Evolutionary conservation across 1,140 invertebrate genomes (phyloP), one percentile per base, ranked within the genome.

Genomic region (Venturia canescens): DNA sequence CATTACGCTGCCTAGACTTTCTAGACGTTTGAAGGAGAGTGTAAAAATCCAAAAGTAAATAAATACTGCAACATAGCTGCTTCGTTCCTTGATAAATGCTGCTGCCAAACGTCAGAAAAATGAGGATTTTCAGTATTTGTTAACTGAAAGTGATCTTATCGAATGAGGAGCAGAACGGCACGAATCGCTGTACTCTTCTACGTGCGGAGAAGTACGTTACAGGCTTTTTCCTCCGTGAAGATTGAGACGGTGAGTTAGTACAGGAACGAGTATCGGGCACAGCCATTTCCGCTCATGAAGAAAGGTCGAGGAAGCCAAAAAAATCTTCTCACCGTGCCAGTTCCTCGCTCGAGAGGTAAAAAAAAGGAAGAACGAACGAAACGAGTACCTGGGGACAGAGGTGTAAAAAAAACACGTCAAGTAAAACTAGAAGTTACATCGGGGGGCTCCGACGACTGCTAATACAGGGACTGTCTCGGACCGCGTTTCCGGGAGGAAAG

Each of bases 291-390:
- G 57, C 13, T 60, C n/a, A n/a, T 9, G n/a, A 50, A 18, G 57
- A n/a, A 60, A 60, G 9, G n/a, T 23, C 57, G 57, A 60, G 57
- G 57, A 60, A 60, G 57, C 57, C 57, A 60, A 60, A 60, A 60
- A 60, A 60, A 60, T 2, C 18, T 60, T 60, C 57, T 60, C 57
- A 60, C 57, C 21, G 57, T 3, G 18, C 57, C 3, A 60, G 57
- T n/a, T 60, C 1, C 9, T 16, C 31, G 31, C 31, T 60, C 48
- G 11, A 11, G 6, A 18, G n/a, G 57, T n/a, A 60, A 60, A n/a
- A 60, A 21, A 60, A 16, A 44, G 38, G 18, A 13, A 50, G 48
- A 60, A 60, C 4, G 21, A 23, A 21, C 57, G 57, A 60, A 60
- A 23, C 7, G 57, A 60, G n/a, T 60, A 21, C 57, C 21, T 50